These are phyloP conservation scores for Drosophila nannoptera DNA, from an alignment of 1,140 invertebrate genomes.

Conservation along the genomic window DNA sequence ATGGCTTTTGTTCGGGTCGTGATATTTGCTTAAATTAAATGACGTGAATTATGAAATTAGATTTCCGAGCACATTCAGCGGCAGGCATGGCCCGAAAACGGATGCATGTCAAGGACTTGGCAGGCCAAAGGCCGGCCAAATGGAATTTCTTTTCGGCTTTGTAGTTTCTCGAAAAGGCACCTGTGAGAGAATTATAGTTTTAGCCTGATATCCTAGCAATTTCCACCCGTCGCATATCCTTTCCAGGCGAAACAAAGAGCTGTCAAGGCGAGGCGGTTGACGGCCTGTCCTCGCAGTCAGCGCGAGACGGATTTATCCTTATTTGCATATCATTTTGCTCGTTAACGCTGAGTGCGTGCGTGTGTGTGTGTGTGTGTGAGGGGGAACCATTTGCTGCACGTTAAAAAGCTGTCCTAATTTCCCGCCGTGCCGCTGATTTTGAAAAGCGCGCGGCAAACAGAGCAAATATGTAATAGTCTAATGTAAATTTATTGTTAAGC, in stretches of 20 bases:
- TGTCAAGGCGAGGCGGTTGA: constrained; percentile 16
- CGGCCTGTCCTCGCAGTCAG: constrained; percentile 10
- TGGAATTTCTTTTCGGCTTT: too few relatives aligned
- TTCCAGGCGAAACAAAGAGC: background rate
- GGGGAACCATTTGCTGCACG: constrained; percentile 44
- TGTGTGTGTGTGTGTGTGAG: constrained; percentile 27
- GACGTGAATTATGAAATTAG: constrained; percentile 77
- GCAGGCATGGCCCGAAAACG: constrained; percentile 9
- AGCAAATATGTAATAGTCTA: constrained; percentile 78
- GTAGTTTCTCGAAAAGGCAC: too few relatives aligned
- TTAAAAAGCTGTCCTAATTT: constrained; percentile 29
- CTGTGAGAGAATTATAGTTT: too few relatives aligned
- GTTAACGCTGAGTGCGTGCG: constrained; percentile 58
- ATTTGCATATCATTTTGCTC: constrained; percentile 78
- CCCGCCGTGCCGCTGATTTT: constrained; percentile 48
- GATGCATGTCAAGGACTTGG: constrained; percentile 30
- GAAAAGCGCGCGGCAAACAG: constrained; percentile 56
- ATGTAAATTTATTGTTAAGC: constrained; percentile 78
- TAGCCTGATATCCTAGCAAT: too few relatives aligned
- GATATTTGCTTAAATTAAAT: constrained; percentile 79
- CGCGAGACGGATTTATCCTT: constrained; percentile 71
- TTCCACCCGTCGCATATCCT: too few relatives aligned
- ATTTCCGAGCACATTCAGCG: constrained; percentile 29
- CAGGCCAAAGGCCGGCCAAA: background rate
- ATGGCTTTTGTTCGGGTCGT: constrained; percentile 78